phyloP scores from a whole-genome alignment of 1,140 invertebrate genomes.

The Lutraria rhynchaena region DNA sequence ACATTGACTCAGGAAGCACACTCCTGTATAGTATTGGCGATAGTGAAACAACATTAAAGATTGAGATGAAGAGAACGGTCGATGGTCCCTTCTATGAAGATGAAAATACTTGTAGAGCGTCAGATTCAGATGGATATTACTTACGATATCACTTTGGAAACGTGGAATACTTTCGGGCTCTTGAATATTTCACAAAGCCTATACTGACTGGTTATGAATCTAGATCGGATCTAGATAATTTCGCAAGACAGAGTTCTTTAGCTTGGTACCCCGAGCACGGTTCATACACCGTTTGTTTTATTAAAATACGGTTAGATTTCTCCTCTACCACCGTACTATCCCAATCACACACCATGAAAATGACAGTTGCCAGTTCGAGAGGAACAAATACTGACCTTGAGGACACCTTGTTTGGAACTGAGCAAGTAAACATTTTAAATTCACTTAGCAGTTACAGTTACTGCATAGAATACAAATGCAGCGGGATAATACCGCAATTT shows the following conservation, averaged over 20 bases:
- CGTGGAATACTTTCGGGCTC: too few relatives aligned
- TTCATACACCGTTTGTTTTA: background rate
- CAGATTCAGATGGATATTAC: background rate
- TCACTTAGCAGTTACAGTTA: background rate
- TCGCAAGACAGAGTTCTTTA: background rate
- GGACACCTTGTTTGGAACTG: background rate
- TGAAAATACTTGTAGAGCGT: background rate
- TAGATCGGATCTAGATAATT: background rate
- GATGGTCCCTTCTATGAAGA: constrained; percentile 9
- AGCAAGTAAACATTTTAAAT: background rate
- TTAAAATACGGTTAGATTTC: background rate
- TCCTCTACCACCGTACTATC: too few relatives aligned
- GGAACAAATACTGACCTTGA: background rate
- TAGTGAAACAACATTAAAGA: background rate
- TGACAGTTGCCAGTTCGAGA: constrained; percentile 1
- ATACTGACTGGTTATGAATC: background rate
- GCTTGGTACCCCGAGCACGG: background rate
- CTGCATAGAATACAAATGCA: constrained; percentile 38
- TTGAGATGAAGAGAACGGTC: background rate
- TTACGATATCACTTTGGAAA: background rate
- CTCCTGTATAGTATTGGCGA: background rate
- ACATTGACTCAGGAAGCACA: background rate
- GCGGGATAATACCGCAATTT: constrained; percentile 1
- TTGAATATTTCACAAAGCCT: background rate
- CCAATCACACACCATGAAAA: background rate